Conservation (phyloP, 64 coral and sea anemone species). For the Montipora capricornis region DNA sequence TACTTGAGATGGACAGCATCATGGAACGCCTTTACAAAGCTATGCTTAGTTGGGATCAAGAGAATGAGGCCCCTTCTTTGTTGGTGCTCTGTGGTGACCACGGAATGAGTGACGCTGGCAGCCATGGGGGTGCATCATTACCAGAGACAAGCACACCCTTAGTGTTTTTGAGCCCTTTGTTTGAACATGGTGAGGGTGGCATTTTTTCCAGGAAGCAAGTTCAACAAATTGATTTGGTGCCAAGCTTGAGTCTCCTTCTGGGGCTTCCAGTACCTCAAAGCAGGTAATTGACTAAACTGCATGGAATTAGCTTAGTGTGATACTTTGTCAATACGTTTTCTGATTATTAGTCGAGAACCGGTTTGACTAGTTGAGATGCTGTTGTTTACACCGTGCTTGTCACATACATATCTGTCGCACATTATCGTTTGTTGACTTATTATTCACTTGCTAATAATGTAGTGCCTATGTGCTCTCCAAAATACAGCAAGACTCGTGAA, state of each 20-base stretch:
- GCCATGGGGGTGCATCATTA: slow-evolving; percentile 94
- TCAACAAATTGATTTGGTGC: slow-evolving; percentile 91
- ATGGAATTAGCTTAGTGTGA: neutral
- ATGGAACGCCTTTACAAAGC: slow-evolving; percentile 70
- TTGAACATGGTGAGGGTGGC: slow-evolving; percentile 76
- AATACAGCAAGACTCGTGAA: too few species aligned
- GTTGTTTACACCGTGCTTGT: too few species aligned
- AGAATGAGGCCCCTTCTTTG: slow-evolving; percentile 63
- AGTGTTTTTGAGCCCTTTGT: slow-evolving; percentile 90
- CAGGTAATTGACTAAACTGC: slow-evolving; percentile 50
- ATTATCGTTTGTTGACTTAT: too few species aligned
- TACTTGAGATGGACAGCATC: slow-evolving; percentile 93
- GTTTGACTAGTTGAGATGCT: too few species aligned
- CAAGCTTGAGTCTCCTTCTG: slow-evolving; percentile 81
- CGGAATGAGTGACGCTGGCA: slow-evolving; percentile 99
- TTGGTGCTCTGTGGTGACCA: slow-evolving; percentile 98
- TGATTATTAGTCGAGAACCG: too few species aligned
- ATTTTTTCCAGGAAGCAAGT: slow-evolving; percentile 53
- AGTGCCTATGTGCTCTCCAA: too few species aligned
- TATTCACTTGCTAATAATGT: too few species aligned
- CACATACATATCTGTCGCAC: too few species aligned
- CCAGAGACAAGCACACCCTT: slow-evolving; percentile 90
- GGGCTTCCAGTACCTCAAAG: slow-evolving; percentile 96
- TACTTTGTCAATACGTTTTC: too few species aligned
- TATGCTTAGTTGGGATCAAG: slow-evolving; percentile 66